Percentiles rank a stretch among this genome's conserved stretches.
These are phyloP conservation scores for Rhyzopertha dominica DNA, from an alignment of 1,140 invertebrate species.

Conservation along the genomic window DNA sequence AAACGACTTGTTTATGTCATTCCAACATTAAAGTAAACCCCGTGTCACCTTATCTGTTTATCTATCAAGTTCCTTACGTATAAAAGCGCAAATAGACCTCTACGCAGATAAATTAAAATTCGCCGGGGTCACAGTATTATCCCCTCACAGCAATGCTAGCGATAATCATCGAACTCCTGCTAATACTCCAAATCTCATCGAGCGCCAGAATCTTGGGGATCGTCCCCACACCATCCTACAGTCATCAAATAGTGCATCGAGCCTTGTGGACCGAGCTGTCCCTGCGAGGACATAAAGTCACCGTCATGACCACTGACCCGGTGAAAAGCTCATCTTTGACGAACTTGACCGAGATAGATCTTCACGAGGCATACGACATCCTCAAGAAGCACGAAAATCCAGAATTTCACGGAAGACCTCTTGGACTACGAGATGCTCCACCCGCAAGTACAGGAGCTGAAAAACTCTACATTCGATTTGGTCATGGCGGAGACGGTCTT, in stretches of 20 bases:
- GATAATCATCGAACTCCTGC: no score
- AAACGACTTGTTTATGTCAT: no score
- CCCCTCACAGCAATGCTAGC: no score
- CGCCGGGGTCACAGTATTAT: no score
- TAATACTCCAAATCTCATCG: no score
- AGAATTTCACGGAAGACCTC: slow-evolving; percentile 2
- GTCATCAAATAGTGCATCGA: slow-evolving; percentile 22
- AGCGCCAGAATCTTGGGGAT: slow-evolving; percentile 23
- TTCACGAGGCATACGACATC: no score
- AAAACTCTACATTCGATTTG: slow-evolving; percentile 11
- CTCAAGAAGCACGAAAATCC: background rate
- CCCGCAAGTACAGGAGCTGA: no score
- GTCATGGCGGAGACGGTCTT: slow-evolving; percentile 9
- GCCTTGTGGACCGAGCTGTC: slow-evolving; percentile 31
- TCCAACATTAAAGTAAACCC: no score
- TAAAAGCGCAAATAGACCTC: no score
- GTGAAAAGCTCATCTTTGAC: slow-evolving; percentile 18
- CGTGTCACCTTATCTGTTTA: no score
- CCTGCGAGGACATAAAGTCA: slow-evolving; percentile 37
- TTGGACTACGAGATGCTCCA: background rate
- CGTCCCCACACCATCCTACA: slow-evolving; percentile 21
- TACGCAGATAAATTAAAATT: no score
- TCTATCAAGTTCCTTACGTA: no score
- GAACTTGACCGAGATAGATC: slow-evolving; percentile 28
- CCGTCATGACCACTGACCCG: slow-evolving; percentile 36